Conservation (phyloP, 2,888 invertebrate genomes). For the Pristionchus fissidentatus region DNA sequence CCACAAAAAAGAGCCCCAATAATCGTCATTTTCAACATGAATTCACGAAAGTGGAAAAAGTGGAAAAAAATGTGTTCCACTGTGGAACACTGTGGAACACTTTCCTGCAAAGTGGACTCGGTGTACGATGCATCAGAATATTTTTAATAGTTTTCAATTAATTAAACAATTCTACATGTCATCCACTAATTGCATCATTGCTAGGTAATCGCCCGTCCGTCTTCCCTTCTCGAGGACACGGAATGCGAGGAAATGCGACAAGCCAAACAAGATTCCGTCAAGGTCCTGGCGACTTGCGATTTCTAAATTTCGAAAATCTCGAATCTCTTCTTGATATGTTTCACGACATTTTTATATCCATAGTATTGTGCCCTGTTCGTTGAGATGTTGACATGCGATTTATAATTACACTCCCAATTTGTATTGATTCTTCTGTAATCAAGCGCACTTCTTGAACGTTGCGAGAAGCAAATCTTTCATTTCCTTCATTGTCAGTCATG, state of each 20-base stretch:
- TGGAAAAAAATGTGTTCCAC: too few species aligned
- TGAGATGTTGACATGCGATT: not conserved
- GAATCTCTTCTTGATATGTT: too few species aligned
- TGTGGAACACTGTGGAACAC: too few species aligned
- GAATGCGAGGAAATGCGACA: conserved; percentile 6
- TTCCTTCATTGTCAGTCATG: too few species aligned
- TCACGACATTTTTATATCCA: too few species aligned
- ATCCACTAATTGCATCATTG: not conserved
- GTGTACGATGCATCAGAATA: not conserved
- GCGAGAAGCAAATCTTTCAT: not conserved
- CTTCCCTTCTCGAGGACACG: not conserved
- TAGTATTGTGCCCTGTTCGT: not conserved
- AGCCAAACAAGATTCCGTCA: not conserved
- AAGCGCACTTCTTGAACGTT: not conserved
- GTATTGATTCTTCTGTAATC: conserved; percentile 27
- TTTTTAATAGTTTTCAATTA: not conserved
- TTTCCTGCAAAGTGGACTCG: too few species aligned
- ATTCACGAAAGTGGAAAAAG: too few species aligned
- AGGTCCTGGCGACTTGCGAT: conserved; percentile 7
- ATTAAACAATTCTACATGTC: not conserved
- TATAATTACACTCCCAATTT: too few species aligned
- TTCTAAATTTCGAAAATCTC: not conserved
- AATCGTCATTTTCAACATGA: too few species aligned
- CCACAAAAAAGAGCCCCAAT: too few species aligned
- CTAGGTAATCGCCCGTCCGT: conserved; percentile 2